phyloP scores from a whole-genome alignment of 2,888 invertebrate species.

The Cosmopolites sordidus region DNA sequence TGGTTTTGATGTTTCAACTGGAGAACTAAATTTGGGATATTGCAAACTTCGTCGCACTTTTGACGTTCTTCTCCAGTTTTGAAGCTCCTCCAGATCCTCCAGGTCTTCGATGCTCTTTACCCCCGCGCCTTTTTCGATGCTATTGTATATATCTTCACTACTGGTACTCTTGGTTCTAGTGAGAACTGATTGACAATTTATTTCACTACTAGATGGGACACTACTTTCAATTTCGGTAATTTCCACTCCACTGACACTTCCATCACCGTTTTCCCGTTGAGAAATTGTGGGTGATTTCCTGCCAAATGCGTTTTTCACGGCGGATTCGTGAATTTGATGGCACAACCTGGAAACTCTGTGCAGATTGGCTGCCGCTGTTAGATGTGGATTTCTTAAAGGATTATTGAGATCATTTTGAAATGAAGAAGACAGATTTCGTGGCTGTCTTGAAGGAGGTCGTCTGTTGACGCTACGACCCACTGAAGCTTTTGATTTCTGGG shows the following conservation, averaged over 20 bases:
- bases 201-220: constrained; percentile 18
- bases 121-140: constrained; percentile 34
- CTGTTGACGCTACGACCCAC: constrained; percentile 52
- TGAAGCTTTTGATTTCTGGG: constrained; percentile 52
- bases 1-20: constrained; percentile 30
- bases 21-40: constrained; percentile 53
- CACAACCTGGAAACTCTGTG: constrained; percentile 49
- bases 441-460: constrained; percentile 51
- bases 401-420: constrained; percentile 24
- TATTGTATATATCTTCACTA: constrained; percentile 49
- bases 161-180: constrained; percentile 50
- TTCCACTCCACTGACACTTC: constrained; percentile 34
- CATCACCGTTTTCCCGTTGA: constrained; percentile 38
- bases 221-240: constrained; percentile 39
- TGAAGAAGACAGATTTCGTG: constrained; percentile 29
- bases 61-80: constrained; percentile 63
- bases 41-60: constrained; percentile 63
- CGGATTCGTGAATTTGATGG: constrained; percentile 49
- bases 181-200: constrained; percentile 30
- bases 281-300: constrained; percentile 31
- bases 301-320: constrained; percentile 44
- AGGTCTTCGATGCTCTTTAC: constrained; percentile 41
- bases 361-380: constrained; percentile 42
- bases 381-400: constrained; percentile 30
- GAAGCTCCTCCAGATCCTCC: constrained; percentile 43